Evolutionary conservation across 2,888 invertebrate genomes (phyloP).

Genomic region (Craniophora ligustri): DNA sequence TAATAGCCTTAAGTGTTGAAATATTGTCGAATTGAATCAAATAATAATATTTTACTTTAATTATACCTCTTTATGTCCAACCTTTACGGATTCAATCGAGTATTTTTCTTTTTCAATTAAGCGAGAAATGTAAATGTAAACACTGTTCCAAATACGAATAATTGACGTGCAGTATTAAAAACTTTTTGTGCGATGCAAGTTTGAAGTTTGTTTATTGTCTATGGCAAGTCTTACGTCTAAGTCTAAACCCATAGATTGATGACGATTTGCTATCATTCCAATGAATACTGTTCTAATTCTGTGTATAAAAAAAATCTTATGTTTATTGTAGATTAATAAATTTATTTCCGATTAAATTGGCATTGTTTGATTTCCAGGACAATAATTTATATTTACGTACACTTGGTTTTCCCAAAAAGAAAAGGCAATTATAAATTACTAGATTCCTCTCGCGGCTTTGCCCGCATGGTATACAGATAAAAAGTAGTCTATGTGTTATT

Average conservation of each 20-base stretch:
- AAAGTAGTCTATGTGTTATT: no score
- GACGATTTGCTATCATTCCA: constrained; percentile 43
- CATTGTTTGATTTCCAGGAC: background rate
- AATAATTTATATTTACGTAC: background rate
- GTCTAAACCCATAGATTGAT: background rate
- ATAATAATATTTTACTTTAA: constrained; percentile 19
- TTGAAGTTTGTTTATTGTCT: constrained; percentile 13
- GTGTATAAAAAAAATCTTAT: constrained; percentile 55
- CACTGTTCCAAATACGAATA: background rate
- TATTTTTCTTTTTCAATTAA: constrained; percentile 7
- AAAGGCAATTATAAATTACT: no score
- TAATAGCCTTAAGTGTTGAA: constrained; percentile 39
- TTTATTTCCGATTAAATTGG: constrained; percentile 66
- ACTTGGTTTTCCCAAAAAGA: no score
- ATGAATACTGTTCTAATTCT: constrained; percentile 30
- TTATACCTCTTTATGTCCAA: constrained; percentile 23
- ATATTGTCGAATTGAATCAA: constrained; percentile 36
- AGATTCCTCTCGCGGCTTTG: no score
- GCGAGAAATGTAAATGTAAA: background rate
- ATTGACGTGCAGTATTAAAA: constrained; percentile 23
- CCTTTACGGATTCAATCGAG: constrained; percentile 8
- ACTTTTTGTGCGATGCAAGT: constrained; percentile 6
- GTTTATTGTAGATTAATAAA: constrained; percentile 68
- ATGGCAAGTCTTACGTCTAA: constrained; percentile 8
- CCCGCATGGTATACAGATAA: no score